phyloP scores from a whole-genome alignment of 2,113 vertebrate species.

The Uropsilus gracilis region DNA sequence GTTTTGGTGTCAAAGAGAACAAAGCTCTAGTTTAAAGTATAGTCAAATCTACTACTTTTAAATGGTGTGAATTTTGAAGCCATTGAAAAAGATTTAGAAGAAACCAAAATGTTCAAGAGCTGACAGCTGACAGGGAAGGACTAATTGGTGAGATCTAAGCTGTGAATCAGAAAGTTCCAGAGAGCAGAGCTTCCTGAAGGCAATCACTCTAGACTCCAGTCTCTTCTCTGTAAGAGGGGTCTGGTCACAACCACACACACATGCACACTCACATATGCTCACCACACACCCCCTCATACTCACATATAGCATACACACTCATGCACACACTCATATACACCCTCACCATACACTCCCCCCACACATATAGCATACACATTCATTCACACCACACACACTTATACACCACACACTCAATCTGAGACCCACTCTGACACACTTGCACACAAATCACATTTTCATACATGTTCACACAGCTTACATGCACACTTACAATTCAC shows the following conservation, averaged over 20 bases:
- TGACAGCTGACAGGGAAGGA: slow-evolving; percentile 46
- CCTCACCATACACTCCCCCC: too few relatives aligned
- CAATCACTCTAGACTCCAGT: slow-evolving; percentile 50
- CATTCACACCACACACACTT: too few relatives aligned
- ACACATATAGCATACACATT: too few relatives aligned
- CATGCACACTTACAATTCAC: too few relatives aligned
- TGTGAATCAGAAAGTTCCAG: slow-evolving; percentile 61
- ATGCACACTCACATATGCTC: not conserved
- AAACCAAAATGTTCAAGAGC: slow-evolving; percentile 69
- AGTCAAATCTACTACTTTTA: slow-evolving; percentile 66
- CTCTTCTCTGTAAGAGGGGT: slow-evolving; percentile 29
- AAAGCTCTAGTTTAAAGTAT: slow-evolving; percentile 61
- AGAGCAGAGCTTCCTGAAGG: slow-evolving; percentile 39
- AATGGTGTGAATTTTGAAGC: slow-evolving; percentile 82
- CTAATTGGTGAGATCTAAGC: slow-evolving; percentile 67
- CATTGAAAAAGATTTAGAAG: slow-evolving; percentile 65
- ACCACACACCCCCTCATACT: not conserved
- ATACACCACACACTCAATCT: too few relatives aligned
- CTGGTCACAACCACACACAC: not conserved
- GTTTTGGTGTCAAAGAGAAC: slow-evolving; percentile 78
- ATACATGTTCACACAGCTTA: too few relatives aligned
- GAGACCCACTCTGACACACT: too few relatives aligned
- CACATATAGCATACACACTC: not conserved
- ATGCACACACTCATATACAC: too few relatives aligned
- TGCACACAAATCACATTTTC: too few relatives aligned